phyloP scores from a whole-genome alignment of 2,113 vertebrate genomes.

The Bettongia penicillata region DNA sequence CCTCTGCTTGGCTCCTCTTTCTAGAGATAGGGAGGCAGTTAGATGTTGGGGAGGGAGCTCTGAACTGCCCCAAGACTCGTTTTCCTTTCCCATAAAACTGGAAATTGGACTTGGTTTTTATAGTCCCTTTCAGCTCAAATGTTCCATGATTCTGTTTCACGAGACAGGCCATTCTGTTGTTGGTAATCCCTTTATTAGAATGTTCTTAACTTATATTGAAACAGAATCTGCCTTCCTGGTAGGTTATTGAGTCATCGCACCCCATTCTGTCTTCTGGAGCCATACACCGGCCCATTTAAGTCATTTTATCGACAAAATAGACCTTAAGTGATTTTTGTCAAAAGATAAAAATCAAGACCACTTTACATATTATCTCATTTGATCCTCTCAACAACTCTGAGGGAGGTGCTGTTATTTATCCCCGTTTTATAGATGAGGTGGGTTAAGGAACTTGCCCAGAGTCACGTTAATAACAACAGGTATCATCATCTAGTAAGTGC shows the following conservation, averaged over 20 bases:
- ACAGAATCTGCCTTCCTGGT: background rate
- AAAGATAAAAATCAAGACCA: background rate
- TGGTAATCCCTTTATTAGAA: background rate
- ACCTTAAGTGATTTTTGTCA: too few species aligned
- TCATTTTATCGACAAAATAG: background rate
- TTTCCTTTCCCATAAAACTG: background rate
- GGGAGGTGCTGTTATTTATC: background rate
- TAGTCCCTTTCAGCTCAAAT: background rate
- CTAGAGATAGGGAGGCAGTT: background rate
- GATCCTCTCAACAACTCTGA: background rate
- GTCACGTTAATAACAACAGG: background rate
- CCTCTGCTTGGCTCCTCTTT: background rate
- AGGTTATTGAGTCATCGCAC: background rate
- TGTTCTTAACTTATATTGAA: background rate
- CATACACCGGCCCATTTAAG: background rate
- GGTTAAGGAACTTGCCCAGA: background rate
- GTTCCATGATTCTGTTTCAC: background rate
- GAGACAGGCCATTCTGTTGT: too few species aligned
- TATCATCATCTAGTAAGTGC: background rate
- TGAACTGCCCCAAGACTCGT: background rate
- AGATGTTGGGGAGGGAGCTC: background rate
- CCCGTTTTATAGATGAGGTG: background rate
- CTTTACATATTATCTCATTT: background rate
- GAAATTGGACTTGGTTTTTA: background rate
- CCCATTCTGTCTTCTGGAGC: too few species aligned